These are phyloP conservation scores for Pristionchus arcanus DNA, from an alignment of 2,888 invertebrate genomes.

Conservation along the genomic window DNA sequence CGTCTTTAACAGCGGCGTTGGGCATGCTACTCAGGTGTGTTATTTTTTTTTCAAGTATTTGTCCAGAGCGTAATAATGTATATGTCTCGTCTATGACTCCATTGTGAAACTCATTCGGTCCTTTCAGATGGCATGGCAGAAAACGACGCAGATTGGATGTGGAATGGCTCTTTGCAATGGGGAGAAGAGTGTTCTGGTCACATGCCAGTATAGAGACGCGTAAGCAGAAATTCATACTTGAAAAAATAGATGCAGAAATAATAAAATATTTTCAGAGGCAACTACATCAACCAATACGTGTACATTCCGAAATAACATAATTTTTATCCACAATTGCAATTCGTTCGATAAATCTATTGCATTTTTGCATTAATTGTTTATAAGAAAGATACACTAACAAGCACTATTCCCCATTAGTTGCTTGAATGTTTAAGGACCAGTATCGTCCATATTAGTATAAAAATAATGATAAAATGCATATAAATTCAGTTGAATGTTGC, in stretches of 20 bases:
- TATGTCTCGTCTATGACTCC: no score
- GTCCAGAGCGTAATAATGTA: background rate
- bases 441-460: no score
- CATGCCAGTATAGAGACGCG: constrained; percentile 46
- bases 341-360: background rate
- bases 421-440: no score
- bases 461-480: no score
- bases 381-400: no score
- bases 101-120: background rate
- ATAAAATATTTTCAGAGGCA: background rate
- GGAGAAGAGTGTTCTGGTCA: constrained; percentile 39
- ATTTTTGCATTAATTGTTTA: background rate
- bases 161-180: constrained; percentile 39
- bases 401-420: no score
- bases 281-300: constrained; percentile 40
- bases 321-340: background rate
- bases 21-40: constrained; percentile 37
- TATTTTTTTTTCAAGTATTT: background rate
- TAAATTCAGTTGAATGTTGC: no score
- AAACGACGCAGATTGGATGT: constrained; percentile 49
- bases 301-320: background rate
- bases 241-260: background rate
- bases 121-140: constrained; percentile 49
- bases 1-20: constrained; percentile 27
- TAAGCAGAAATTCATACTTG: background rate